A percentile compares a stretch with the other conserved stretches of the same genome.
phyloP scores from a whole-genome alignment of 35 echinoderm and acorn worm genomes.

The Eucidaris tribuloides region DNA sequence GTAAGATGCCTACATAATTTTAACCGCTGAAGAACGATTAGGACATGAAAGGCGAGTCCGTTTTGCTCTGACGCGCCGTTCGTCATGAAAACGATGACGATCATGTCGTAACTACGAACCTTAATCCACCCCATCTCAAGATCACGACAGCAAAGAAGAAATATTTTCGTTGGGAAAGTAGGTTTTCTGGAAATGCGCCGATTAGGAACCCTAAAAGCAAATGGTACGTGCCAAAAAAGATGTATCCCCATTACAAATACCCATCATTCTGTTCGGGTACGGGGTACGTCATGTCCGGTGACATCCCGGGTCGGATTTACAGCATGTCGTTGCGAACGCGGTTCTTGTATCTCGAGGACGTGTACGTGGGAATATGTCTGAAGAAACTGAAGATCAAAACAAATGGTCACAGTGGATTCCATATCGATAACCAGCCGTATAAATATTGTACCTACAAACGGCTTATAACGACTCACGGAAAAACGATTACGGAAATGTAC shows the following conservation, averaged over 20 bases:
- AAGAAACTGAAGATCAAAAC: slow-evolving; percentile 33
- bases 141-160: neutral
- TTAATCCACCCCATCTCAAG: neutral
- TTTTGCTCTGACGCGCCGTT: slow-evolving; percentile 33
- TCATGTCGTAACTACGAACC: slow-evolving; percentile 39
- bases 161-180: slow-evolving; percentile 21
- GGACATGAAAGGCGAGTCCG: slow-evolving; percentile 46
- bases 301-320: slow-evolving; percentile 10
- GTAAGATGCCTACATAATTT: slow-evolving; percentile 45
- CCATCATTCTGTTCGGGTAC: slow-evolving; percentile 40
- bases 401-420: neutral
- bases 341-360: slow-evolving; percentile 41
- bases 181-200: slow-evolving; percentile 10
- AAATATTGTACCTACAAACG: slow-evolving; percentile 13
- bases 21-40: slow-evolving; percentile 52
- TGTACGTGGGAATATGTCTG: slow-evolving; percentile 45
- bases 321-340: neutral
- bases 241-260: slow-evolving; percentile 9
- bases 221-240: slow-evolving; percentile 35
- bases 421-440: slow-evolving; percentile 1
- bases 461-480: slow-evolving; percentile 9
- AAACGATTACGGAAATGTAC: slow-evolving; percentile 17
- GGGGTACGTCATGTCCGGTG: slow-evolving; percentile 41
- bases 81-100: slow-evolving; percentile 70
- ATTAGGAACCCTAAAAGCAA: slow-evolving; percentile 32